These are phyloP conservation scores for Drosophila prosaltans DNA, from an alignment of 1,140 invertebrate species.

Conservation along the genomic window DNA sequence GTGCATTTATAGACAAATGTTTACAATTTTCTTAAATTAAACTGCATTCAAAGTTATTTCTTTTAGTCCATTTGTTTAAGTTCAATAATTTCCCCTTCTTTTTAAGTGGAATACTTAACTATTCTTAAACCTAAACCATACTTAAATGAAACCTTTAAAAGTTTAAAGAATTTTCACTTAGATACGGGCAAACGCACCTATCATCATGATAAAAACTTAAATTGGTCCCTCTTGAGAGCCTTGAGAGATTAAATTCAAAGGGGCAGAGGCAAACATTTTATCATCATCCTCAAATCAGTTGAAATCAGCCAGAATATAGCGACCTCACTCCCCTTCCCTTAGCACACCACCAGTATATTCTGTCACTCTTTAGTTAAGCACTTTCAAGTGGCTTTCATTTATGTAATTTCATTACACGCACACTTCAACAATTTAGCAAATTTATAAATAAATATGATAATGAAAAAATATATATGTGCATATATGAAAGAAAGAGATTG, in stretches of 20 bases:
- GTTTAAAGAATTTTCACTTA: too few relatives aligned
- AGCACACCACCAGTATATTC: not conserved
- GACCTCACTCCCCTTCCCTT: too few relatives aligned
- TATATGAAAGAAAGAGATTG: not conserved
- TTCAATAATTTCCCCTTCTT: too few relatives aligned
- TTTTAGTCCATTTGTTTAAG: too few relatives aligned
- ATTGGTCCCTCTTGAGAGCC: not conserved
- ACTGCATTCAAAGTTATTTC: too few relatives aligned
- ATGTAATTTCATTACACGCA: conserved; percentile 77
- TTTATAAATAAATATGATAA: conserved; percentile 23
- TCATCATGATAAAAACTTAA: not conserved
- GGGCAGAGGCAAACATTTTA: not conserved
- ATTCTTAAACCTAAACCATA: not conserved
- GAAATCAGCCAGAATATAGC: too few relatives aligned
- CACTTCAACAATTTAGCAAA: conserved; percentile 76
- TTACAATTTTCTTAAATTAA: too few relatives aligned
- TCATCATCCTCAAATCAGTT: not conserved
- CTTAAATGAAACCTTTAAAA: not conserved
- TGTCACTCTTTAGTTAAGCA: conserved; percentile 18
- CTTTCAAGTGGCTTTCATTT: conserved; percentile 54
- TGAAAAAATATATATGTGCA: too few relatives aligned
- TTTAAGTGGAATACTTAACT: not conserved
- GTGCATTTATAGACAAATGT: too few relatives aligned
- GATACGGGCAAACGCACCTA: not conserved
- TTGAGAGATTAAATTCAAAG: conserved; percentile 21